These are phyloP conservation scores for Deladenus siricidicola DNA, from an alignment of 2,888 invertebrate genomes.

Conservation along the genomic window DNA sequence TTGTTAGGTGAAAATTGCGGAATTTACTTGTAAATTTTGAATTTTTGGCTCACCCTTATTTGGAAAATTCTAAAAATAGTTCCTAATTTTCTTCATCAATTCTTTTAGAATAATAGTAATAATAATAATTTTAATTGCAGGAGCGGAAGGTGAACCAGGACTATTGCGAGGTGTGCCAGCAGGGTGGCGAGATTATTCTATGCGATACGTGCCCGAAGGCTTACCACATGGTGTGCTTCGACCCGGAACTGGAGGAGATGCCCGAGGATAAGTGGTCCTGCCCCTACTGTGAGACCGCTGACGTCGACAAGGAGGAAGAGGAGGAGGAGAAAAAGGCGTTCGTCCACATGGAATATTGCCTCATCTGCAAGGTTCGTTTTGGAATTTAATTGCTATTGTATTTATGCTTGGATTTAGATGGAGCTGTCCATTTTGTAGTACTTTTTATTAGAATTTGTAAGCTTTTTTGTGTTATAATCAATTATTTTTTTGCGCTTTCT, in stretches of 20 bases:
- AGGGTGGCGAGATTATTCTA: slow-evolving; percentile 97
- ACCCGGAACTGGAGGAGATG: slow-evolving; percentile 93
- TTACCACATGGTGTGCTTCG: slow-evolving; percentile 94
- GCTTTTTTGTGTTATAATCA: neutral
- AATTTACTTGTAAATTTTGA: too few relatives aligned
- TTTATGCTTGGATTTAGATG: neutral
- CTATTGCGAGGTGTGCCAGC: slow-evolving; percentile 90
- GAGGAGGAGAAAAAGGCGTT: slow-evolving; percentile 52
- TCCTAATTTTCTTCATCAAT: too few relatives aligned
- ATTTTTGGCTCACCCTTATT: too few relatives aligned
- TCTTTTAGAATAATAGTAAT: too few relatives aligned
- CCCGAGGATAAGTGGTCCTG: slow-evolving; percentile 96
- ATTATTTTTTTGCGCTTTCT: neutral
- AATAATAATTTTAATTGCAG: too few relatives aligned
- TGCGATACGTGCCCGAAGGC: slow-evolving; percentile 98
- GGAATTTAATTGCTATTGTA: neutral
- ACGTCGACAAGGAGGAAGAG: slow-evolving; percentile 64
- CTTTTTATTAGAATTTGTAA: neutral
- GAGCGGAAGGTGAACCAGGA: slow-evolving; percentile 69
- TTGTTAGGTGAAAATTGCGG: too few relatives aligned
- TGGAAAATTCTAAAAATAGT: too few relatives aligned
- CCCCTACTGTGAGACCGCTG: slow-evolving; percentile 67
- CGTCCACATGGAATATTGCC: slow-evolving; percentile 67
- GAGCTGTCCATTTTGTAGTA: too few relatives aligned
- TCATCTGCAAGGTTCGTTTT: slow-evolving; percentile 54